Evolutionary conservation across 1,140 invertebrate genomes (phyloP), one percentile per base, ranked within the genome.

Genomic region (Lepidurus couesii): DNA sequence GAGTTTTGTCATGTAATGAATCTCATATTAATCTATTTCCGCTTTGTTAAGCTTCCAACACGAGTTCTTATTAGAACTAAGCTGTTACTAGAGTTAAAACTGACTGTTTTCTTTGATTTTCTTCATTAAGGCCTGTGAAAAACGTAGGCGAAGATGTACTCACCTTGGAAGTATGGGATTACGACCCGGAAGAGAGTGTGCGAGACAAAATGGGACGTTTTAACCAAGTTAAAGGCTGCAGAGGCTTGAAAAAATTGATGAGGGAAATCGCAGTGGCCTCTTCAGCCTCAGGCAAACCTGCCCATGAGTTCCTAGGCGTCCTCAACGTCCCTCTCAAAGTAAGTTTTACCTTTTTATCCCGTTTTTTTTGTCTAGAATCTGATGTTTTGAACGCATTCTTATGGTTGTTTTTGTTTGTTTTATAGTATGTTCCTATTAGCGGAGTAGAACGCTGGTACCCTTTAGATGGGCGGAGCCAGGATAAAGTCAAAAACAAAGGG

Each of bases 191-290:
- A 1, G 93, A 95, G 86, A 93, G 92, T 0, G 90, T 95, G 0
- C 89, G 91, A 80, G 93, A 95, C 83, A 95, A 95, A 86, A 91
- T 95, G 86, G 92, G 90, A 75, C 93, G 94, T 86, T 89, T 95
- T 77, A 90, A 91, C 78, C 91, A 92, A 81, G 91, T 95, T 0
- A 95, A 95, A 85, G 93, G 93, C 9, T 91, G 93, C 0, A 90
- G 91, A 83, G 93, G 93, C 1, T 86, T 95, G 8, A 87, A 92
- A 26, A 95, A 94, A 85, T 84, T 95, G 13, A 91, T 98, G 86
- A 98, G 98, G 84, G 96, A 99, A 88, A 96, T 98, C 74, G 96
- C 96, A 1, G 92, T 98, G 75, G 97, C 96, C 6, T 96, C 95
- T 1, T 92, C 96, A 8, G 93, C 92, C 4, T 47, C 78, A 16